A percentile compares a stretch with the other conserved stretches of the same genome.
These are phyloP conservation scores for Phymatocera aterrima DNA, from an alignment of 2,888 invertebrate genomes.

Conservation along the genomic window DNA sequence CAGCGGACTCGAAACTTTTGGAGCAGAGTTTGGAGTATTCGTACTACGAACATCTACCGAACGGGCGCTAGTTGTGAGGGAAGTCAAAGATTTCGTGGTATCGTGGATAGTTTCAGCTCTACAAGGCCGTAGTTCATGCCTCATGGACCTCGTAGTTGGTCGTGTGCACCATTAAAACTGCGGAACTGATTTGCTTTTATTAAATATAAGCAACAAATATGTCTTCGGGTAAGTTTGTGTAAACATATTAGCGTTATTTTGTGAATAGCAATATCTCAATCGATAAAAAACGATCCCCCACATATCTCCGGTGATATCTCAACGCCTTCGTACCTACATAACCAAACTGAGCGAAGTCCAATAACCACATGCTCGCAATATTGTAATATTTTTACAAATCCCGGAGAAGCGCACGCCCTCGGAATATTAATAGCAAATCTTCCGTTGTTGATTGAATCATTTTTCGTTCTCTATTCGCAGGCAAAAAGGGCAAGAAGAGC, in stretches of 20 bases:
- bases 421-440: background rate
- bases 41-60: background rate
- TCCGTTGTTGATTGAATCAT: slow-evolving; percentile 49
- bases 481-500: slow-evolving; percentile 91
- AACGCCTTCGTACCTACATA: slow-evolving; percentile 60
- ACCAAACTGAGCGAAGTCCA: slow-evolving; percentile 63
- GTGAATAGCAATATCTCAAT: background rate
- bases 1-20: background rate
- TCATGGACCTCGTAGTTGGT: slow-evolving; percentile 58
- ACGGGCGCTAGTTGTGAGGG: background rate
- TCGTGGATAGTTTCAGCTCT: background rate
- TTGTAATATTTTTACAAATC: slow-evolving; percentile 51
- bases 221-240: slow-evolving; percentile 64
- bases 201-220: slow-evolving; percentile 63
- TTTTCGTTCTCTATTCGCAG: slow-evolving; percentile 69
- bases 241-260: background rate
- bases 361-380: slow-evolving; percentile 66
- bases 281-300: background rate
- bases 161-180: slow-evolving; percentile 56
- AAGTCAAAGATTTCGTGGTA: background rate
- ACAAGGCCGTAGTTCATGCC: slow-evolving; percentile 53
- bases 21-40: background rate
- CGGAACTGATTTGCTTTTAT: slow-evolving; percentile 59
- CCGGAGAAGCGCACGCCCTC: background rate
- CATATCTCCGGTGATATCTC: slow-evolving; percentile 22